Evolutionary conservation across 1,140 invertebrate genomes (phyloP).

Genomic region (Lerema accius): DNA sequence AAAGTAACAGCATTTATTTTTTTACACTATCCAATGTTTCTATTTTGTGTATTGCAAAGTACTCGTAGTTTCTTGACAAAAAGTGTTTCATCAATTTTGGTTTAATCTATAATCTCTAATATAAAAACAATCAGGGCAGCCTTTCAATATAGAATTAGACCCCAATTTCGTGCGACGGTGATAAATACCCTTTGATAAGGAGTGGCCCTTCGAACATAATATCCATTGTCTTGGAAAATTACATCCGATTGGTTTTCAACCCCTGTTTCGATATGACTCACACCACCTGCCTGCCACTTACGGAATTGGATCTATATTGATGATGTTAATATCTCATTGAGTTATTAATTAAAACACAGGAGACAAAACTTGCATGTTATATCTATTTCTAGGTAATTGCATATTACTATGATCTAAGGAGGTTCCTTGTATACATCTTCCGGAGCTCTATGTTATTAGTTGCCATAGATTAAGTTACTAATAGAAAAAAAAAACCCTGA

Average conservation of each 20-base stretch:
- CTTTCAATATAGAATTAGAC: slow-evolving; percentile 19
- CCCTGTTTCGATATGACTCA: slow-evolving; percentile 40
- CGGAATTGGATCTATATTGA: slow-evolving; percentile 23
- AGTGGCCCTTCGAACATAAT: slow-evolving; percentile 36
- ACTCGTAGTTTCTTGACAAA: background rate
- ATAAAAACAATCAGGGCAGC: slow-evolving; percentile 2
- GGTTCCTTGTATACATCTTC: too few relatives aligned
- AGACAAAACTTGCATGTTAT: slow-evolving; percentile 18
- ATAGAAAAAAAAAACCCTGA: too few relatives aligned
- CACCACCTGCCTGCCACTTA: slow-evolving; percentile 43
- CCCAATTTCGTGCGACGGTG: slow-evolving; percentile 26
- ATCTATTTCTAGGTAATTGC: too few relatives aligned
- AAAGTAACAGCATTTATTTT: too few relatives aligned
- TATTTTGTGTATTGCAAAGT: too few relatives aligned
- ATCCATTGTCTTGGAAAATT: slow-evolving; percentile 45
- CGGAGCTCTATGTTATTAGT: too few relatives aligned
- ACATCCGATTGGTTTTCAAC: slow-evolving; percentile 31
- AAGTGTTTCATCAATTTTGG: background rate
- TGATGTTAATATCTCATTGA: background rate
- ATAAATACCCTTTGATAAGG: slow-evolving; percentile 44
- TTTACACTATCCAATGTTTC: too few relatives aligned
- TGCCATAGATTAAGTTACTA: too few relatives aligned
- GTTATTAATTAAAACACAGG: background rate
- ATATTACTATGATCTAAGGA: too few relatives aligned
- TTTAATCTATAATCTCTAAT: background rate